These are phyloP conservation scores for Cynocephalus volans DNA, from an alignment of 2,113 vertebrate species.

Conservation along the genomic window DNA sequence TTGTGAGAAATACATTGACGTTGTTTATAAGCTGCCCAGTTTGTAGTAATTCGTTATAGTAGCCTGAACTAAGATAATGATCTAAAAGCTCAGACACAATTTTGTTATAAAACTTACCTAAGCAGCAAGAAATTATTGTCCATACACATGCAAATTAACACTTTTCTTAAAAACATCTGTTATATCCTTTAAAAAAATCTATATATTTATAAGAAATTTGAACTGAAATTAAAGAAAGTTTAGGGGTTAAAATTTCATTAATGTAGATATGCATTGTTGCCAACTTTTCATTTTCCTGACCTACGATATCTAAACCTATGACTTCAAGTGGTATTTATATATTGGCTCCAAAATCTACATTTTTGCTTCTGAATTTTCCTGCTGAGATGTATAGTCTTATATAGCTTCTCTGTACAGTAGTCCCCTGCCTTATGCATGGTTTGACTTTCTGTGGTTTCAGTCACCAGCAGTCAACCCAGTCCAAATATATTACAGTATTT, in stretches of 20 bases:
- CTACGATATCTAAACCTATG: not conserved
- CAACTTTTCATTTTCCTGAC: not conserved
- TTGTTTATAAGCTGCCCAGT: not conserved
- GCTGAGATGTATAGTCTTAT: not conserved
- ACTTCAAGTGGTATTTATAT: not conserved
- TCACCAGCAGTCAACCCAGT: too few relatives aligned
- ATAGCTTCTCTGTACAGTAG: not conserved
- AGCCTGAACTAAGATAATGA: not conserved
- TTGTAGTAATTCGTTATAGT: not conserved
- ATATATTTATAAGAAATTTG: not conserved
- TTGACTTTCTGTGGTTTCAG: too few relatives aligned
- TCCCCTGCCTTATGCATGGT: too few relatives aligned
- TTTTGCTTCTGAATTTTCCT: not conserved
- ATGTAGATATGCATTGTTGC: not conserved
- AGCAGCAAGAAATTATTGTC: not conserved
- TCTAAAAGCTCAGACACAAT: not conserved
- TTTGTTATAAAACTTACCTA: constrained; percentile 22
- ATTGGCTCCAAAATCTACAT: not conserved
- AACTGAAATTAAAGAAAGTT: not conserved
- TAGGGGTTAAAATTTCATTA: not conserved
- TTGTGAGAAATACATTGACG: not conserved
- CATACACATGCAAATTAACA: not conserved
- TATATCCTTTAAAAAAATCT: not conserved
- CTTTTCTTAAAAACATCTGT: not conserved
- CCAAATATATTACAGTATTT: too few relatives aligned